These are phyloP conservation scores for Pogonocherus hispidulus DNA, from an alignment of 2,888 invertebrate species.

Conservation along the genomic window DNA sequence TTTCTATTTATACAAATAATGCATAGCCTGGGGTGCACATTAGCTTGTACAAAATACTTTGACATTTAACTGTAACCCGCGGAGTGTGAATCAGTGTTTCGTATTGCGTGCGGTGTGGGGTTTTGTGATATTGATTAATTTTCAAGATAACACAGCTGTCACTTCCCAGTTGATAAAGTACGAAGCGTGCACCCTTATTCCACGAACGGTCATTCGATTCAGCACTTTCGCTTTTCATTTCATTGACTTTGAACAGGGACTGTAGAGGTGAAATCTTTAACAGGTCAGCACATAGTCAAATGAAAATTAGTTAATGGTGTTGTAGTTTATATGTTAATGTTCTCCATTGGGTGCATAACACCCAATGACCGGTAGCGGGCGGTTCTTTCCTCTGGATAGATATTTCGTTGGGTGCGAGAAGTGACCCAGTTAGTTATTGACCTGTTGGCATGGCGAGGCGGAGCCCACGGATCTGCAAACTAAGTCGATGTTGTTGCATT, in stretches of 20 bases:
- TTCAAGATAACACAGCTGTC: slow-evolving; percentile 27
- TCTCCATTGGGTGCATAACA: slow-evolving; percentile 62
- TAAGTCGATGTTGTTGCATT: slow-evolving; percentile 44
- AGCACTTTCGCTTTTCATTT: slow-evolving; percentile 18
- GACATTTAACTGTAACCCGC: background rate
- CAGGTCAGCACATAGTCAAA: background rate
- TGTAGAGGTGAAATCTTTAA: background rate
- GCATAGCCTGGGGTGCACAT: too few species aligned
- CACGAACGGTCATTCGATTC: slow-evolving; percentile 13
- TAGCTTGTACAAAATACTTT: background rate
- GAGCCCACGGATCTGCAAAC: slow-evolving; percentile 50
- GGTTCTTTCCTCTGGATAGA: slow-evolving; percentile 61
- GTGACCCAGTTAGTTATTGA: slow-evolving; percentile 65
- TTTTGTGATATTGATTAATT: slow-evolving; percentile 19
- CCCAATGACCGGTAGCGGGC: slow-evolving; percentile 64
- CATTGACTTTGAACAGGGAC: background rate
- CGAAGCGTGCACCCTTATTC: slow-evolving; percentile 1
- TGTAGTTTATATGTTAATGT: slow-evolving; percentile 58
- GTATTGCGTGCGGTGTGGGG: slow-evolving; percentile 1
- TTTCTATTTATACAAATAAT: too few species aligned
- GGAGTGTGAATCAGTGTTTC: slow-evolving; percentile 5
- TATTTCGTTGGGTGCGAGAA: slow-evolving; percentile 63
- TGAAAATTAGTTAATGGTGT: background rate
- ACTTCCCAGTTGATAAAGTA: slow-evolving; percentile 22
- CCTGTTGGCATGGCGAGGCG: slow-evolving; percentile 63